Evolutionary conservation across 2,888 invertebrate species (phyloP), one percentile per base, ranked within the genome.

Genomic region (Nebria salina): DNA sequence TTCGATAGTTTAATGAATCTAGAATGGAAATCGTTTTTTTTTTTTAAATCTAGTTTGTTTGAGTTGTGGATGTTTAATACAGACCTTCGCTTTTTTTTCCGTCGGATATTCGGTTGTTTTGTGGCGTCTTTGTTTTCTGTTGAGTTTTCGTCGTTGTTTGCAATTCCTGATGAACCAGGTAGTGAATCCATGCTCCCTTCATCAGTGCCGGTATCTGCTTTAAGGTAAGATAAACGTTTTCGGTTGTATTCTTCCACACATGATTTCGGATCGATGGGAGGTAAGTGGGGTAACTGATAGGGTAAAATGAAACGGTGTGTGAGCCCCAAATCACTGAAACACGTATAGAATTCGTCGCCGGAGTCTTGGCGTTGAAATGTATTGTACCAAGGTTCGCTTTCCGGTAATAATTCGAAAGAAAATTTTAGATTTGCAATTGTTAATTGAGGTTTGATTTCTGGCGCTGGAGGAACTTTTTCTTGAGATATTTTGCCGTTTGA

Each of bases 301-400:
- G 96, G 96, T 86, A 96, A 88, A 84, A 93, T 90, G 86, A 94
- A 93, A 15, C 93, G 92, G 85, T 92, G 92, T 83, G 91, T 90
- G 84, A 91, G 89, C 83, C 92, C 91, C 79, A 88, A 86, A 83
- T 90, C 90, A 83, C 89, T 89, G 82, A 93, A 91, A 87, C 91
- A 92, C 84, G 90, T 92, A 85, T 92, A 92, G 82, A 90, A 90
- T 83, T 94, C 92, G 83, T 93, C 92, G 15, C 94, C 93, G 75
- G 92, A 91, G 86, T 96, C 95, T 86, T 95, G 95, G 0, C 96
- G 90, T 83, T 92, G 91, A 86, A 95, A 96, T 0, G 95, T 94
- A 83, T 93, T 92, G 86, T 93, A 95, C 96, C 96, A 96, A 0
- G 94, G 92, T 86, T 95, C 95, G 26, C 92, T 92, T 64, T 89